Percentiles rank a stretch among this genome's conserved stretches.
Conservation (phyloP, 1,140 invertebrate species). For the Nautilus pompilius region DNA sequence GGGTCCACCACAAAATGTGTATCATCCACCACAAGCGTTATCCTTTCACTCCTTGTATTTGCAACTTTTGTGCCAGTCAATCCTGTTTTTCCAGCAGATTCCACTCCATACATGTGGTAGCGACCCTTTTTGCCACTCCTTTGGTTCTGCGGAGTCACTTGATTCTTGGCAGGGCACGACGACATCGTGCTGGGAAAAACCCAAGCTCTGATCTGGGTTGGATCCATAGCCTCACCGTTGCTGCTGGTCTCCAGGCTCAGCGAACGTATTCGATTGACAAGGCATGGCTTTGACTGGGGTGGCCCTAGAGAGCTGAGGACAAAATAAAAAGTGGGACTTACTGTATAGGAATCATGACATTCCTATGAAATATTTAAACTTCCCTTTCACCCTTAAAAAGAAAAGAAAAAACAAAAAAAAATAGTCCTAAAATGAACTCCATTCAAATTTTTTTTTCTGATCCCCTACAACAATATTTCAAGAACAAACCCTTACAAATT, state of each 20-base stretch:
- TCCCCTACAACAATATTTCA: too few relatives aligned
- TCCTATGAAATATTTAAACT: too few relatives aligned
- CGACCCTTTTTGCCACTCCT: not conserved
- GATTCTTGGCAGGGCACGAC: conserved; percentile 59
- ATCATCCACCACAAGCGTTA: conserved; percentile 91
- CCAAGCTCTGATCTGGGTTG: conserved; percentile 31
- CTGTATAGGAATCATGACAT: not conserved
- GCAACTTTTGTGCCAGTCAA: conserved; percentile 6
- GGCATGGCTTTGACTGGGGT: conserved; percentile 72
- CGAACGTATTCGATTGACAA: conserved; percentile 64
- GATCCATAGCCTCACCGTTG: conserved; percentile 53
- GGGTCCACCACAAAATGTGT: conserved; percentile 90
- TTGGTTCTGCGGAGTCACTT: conserved; percentile 46
- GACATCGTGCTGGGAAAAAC: conserved; percentile 55
- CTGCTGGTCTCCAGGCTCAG: conserved; percentile 42
- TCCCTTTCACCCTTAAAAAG: too few relatives aligned
- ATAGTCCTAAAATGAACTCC: not conserved
- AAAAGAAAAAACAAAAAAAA: too few relatives aligned
- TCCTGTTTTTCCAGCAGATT: too few relatives aligned
- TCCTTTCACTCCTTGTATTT: conserved; percentile 23
- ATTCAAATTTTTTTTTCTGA: not conserved
- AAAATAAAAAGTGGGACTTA: conserved; percentile 9
- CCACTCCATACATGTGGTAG: conserved; percentile 1
- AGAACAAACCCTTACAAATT: too few relatives aligned
- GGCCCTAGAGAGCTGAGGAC: conserved; percentile 47